Base-by-base conservation (phyloP, 1,140 invertebrate species). In the Coboldia fuscipes region DNA sequence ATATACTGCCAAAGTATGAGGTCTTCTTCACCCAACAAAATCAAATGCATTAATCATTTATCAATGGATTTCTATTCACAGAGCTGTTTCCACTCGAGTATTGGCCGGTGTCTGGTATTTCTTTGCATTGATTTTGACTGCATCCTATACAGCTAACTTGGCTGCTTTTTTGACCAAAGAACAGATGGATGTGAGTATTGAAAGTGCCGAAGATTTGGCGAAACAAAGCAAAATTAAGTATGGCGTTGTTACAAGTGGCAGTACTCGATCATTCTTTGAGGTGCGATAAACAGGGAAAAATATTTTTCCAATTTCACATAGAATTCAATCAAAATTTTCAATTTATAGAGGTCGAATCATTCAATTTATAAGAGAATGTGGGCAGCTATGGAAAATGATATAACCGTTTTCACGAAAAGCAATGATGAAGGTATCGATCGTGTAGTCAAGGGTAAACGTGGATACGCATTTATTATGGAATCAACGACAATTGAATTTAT, bases 391-490 rank as follows among this genome's bases (percentile, higher is more conserved):
- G 59, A 63, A 26, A 66, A 72, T 24, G 61, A 69, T 0, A 81
- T 82, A 0, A 65, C 64, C 1, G 82, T 88, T 0, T 86, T 84
- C 42, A 74, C 75, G 0, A 62, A 66, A 21, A 63, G 47, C 13
- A 84, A 83, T 39, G 57, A 66, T 12, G 79, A 85, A 45, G 89
- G 88, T 3, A 75, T 86, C 0, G 72, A 86, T 12, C 62, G 80
- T 12, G 88, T 93, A 0, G 43, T 64, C 9, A 72, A 70, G 41
- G 68, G 68, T 2, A 75, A 76, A 47, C 77, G 79, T 33, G 77
- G 82, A 36, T 96, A 92, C 51, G 89, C 89, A 3, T 96, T 88
- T 48, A 60, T 96, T 0, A 90, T 93, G 83, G 89, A 96, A 54
- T 92, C 85, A 0, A 83, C 83, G 1, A 84, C 86, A 50, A 60